phyloP scores from a whole-genome alignment of 2,797 vertebrate species.

The Cynopterus sphinx region DNA sequence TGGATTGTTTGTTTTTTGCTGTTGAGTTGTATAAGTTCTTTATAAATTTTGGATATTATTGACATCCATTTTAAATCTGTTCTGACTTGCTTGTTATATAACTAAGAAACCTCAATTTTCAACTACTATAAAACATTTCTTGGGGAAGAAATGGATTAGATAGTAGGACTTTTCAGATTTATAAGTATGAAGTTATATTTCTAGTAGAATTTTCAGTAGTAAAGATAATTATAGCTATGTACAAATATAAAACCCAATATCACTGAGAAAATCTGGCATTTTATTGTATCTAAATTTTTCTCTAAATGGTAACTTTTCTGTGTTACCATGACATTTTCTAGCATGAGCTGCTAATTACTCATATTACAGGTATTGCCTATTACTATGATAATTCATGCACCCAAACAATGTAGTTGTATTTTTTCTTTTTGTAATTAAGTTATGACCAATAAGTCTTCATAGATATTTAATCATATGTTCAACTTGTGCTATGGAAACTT shows the following conservation, averaged over 20 bases:
- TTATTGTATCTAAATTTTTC: background rate
- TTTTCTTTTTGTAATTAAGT: background rate
- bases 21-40: no score
- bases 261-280: background rate
- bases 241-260: slow-evolving; percentile 7
- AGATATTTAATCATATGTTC: slow-evolving; percentile 9
- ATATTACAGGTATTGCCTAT: background rate
- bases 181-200: background rate
- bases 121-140: slow-evolving; percentile 40
- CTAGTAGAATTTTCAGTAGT: background rate
- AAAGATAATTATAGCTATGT: background rate
- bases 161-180: slow-evolving; percentile 32
- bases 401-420: background rate
- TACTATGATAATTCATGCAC: background rate
- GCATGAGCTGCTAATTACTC: background rate
- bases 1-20: no score
- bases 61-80: slow-evolving; percentile 5
- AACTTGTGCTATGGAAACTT: background rate
- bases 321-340: background rate
- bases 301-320: background rate
- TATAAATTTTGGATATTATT: background rate
- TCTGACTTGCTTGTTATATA: background rate
- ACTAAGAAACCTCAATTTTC: slow-evolving; percentile 25
- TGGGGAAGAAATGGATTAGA: slow-evolving; percentile 5
- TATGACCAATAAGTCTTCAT: background rate